Evolutionary conservation across 2,113 vertebrate species (phyloP).

Genomic region (Peromyscus leucopus): DNA sequence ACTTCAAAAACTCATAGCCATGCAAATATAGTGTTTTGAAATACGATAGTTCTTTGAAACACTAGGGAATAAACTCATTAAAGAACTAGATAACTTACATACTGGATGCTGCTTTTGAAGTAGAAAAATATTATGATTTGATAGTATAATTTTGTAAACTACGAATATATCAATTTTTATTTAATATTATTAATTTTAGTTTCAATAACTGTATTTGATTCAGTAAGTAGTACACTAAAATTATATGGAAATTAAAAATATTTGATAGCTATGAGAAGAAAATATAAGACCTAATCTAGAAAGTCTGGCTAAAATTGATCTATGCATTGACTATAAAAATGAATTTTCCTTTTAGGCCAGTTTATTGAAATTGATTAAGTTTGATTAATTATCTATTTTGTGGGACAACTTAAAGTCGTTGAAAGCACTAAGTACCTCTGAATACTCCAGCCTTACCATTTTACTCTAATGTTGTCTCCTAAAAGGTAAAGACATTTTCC

Average conservation of each 20-base stretch:
- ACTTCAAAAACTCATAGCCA: not conserved
- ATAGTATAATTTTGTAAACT: not conserved
- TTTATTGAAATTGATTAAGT: slow-evolving; percentile 36
- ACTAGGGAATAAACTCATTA: not conserved
- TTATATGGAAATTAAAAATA: slow-evolving; percentile 18
- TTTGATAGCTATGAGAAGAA: not conserved
- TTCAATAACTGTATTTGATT: not conserved
- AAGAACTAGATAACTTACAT: not conserved
- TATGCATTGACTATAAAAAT: not conserved
- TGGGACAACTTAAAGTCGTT: not conserved
- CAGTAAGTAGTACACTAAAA: not conserved
- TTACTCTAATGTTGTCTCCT: not conserved
- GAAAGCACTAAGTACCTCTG: not conserved
- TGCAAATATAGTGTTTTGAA: not conserved
- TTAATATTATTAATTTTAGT: not conserved
- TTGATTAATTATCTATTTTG: not conserved
- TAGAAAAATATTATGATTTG: not conserved
- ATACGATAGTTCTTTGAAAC: not conserved
- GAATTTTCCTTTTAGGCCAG: not conserved
- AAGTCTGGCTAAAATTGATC: not conserved
- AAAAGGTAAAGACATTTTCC: not conserved
- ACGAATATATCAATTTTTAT: not conserved
- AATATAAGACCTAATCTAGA: not conserved
- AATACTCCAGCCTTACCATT: not conserved
- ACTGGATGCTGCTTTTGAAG: not conserved